Evolutionary conservation across 2,888 invertebrate genomes (phyloP).

Genomic region (Kuschelorhynchus macadamiae): DNA sequence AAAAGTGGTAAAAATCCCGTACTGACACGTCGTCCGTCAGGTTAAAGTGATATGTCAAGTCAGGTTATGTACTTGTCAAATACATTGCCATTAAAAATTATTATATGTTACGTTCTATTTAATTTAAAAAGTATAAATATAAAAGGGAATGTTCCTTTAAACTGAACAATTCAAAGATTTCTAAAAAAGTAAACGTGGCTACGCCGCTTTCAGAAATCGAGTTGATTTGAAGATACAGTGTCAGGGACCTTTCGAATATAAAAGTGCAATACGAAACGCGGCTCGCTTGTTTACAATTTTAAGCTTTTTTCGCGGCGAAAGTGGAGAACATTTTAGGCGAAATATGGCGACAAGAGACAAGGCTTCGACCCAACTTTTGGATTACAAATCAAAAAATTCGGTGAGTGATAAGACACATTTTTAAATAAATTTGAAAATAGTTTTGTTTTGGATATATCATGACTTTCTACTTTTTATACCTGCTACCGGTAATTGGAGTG

Average conservation of each 20-base stretch:
- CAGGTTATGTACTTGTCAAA: too few relatives aligned
- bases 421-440: background rate
- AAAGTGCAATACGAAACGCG: background rate
- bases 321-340: background rate
- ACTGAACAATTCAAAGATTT: background rate
- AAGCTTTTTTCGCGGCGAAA: background rate
- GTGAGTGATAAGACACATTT: slow-evolving; percentile 7
- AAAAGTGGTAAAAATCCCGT: too few relatives aligned
- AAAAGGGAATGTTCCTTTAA: too few relatives aligned
- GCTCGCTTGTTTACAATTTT: slow-evolving; percentile 21
- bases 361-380: slow-evolving; percentile 41
- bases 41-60: too few relatives aligned
- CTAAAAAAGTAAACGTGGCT: background rate
- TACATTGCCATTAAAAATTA: too few relatives aligned
- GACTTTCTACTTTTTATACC: too few relatives aligned
- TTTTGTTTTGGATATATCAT: background rate
- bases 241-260: slow-evolving; percentile 14
- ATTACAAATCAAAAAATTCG: slow-evolving; percentile 39
- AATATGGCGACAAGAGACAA: slow-evolving; percentile 42
- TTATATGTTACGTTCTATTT: too few relatives aligned
- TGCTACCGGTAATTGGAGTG: too few relatives aligned
- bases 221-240: slow-evolving; percentile 15
- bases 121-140: too few relatives aligned
- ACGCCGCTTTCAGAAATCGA: background rate
- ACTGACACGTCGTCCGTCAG: too few relatives aligned